Evolutionary conservation across 37 sponge, comb jelly and placozoan species (phyloP).

Genomic region (Amphimedon queenslandica): DNA sequence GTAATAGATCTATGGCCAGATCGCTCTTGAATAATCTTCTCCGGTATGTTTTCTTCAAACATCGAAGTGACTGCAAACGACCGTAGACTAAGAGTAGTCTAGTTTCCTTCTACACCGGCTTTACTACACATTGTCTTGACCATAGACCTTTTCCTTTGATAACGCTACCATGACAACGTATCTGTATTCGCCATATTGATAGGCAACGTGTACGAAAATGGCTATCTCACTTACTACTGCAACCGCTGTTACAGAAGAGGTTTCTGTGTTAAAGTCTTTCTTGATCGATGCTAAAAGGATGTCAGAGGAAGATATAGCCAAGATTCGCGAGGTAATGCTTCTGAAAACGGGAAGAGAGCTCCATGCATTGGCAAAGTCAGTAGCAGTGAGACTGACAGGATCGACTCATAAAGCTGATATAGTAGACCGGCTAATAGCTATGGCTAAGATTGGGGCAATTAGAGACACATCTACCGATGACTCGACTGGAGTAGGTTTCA

Average conservation of each 20-base stretch:
- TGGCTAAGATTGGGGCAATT: constrained; percentile 15
- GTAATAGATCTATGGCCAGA: no score
- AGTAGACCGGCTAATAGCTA: neutral
- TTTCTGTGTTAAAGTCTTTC: neutral
- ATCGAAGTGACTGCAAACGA: no score
- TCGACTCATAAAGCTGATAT: constrained; percentile 23
- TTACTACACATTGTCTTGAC: neutral
- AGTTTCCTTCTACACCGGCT: no score
- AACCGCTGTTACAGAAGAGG: neutral
- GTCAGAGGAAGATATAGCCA: neutral
- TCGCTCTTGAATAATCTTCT: no score
- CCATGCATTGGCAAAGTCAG: neutral
- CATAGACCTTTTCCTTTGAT: constrained; percentile 6
- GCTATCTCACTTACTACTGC: neutral
- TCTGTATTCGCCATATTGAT: neutral
- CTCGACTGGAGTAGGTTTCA: neutral
- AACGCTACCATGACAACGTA: neutral
- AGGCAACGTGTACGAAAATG: neutral
- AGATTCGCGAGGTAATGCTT: neutral
- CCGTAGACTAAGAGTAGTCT: no score
- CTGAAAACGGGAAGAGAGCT: neutral
- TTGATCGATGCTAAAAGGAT: neutral
- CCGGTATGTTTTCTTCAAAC: no score
- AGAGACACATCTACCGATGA: no score
- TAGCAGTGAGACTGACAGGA: constrained; percentile 5